Percentiles rank a stretch among this genome's conserved stretches.
These are phyloP conservation scores for Antigone vipio DNA, from an alignment of 2,113 vertebrate genomes.

Conservation along the genomic window DNA sequence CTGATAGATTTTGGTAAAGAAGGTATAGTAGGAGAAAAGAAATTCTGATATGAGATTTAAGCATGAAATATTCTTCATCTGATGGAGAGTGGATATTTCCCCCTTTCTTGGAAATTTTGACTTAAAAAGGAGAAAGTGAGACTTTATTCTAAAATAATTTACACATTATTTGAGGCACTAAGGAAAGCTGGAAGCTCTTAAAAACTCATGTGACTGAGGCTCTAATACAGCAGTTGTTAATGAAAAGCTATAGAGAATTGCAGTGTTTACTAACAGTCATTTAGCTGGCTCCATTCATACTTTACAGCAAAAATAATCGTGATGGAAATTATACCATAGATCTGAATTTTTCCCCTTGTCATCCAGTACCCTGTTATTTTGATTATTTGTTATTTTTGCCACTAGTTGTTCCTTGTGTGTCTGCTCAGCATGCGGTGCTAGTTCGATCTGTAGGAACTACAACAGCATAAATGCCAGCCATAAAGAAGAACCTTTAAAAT, in stretches of 20 bases:
- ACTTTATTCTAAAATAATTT: neutral
- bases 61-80: slow-evolving; percentile 8
- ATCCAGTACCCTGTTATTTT: neutral
- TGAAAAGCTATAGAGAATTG: neutral
- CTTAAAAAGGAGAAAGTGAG: neutral
- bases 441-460: neutral
- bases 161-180: neutral
- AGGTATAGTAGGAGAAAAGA: neutral
- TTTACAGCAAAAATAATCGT: slow-evolving; percentile 11
- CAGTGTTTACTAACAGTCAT: slow-evolving; percentile 6
- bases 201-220: neutral
- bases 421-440: neutral
- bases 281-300: neutral
- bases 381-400: slow-evolving; percentile 2
- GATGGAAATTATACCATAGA: neutral
- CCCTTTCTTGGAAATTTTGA: neutral
- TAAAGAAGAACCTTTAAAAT: slow-evolving; percentile 44
- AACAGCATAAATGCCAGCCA: neutral
- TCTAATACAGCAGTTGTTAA: neutral
- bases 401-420: neutral
- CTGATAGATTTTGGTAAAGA: neutral
- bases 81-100: neutral
- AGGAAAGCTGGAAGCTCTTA: neutral
- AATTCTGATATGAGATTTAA: neutral
- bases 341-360: neutral